Conservation (phyloP, 2,888 invertebrate species). For the Troides helena region DNA sequence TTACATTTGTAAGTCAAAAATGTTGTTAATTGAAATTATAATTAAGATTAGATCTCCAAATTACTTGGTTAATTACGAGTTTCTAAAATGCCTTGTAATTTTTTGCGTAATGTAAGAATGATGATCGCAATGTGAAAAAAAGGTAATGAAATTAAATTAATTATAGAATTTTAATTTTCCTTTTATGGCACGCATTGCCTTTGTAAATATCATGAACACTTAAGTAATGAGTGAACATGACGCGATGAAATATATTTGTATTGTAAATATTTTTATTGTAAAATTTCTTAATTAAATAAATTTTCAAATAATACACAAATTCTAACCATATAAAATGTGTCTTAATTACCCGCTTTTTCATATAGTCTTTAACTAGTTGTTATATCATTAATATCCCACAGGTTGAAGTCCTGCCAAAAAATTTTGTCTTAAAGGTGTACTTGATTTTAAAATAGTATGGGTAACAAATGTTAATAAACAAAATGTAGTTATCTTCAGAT, state of each 20-base stretch:
- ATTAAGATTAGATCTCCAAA: constrained; percentile 27
- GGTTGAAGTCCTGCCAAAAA: too few relatives aligned
- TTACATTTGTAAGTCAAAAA: constrained; percentile 7
- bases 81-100: constrained; percentile 16
- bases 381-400: too few relatives aligned
- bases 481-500: too few relatives aligned
- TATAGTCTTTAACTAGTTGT: background rate
- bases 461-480: too few relatives aligned
- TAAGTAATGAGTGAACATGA: constrained; percentile 42
- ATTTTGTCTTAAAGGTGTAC: too few relatives aligned
- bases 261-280: constrained; percentile 79
- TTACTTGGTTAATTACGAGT: constrained; percentile 16
- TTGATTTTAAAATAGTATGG: too few relatives aligned
- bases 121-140: constrained; percentile 27
- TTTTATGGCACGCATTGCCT: constrained; percentile 50
- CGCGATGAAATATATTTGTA: constrained; percentile 50
- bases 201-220: constrained; percentile 53
- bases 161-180: constrained; percentile 32
- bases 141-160: constrained; percentile 29
- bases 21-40: constrained; percentile 5
- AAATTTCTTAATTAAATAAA: constrained; percentile 73
- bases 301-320: constrained; percentile 77
- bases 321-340: constrained; percentile 38
- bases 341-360: background rate
- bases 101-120: background rate